Base-by-base conservation (phyloP, 2,113 vertebrate genomes). In the Taurulus bubalis region DNA sequence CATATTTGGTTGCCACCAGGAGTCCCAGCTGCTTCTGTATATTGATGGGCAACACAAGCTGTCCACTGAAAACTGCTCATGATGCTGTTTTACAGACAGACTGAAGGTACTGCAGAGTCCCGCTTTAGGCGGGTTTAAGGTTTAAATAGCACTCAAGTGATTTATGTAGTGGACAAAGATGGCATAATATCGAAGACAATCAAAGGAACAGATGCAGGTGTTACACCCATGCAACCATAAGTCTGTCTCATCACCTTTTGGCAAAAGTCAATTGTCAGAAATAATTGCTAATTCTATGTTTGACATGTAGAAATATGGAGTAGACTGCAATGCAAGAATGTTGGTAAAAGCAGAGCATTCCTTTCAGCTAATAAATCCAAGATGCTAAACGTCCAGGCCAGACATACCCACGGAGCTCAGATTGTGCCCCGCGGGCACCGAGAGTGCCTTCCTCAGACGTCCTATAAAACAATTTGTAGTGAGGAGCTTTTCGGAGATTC, bases 21-120 rank as follows among this genome's bases (percentile, higher is more conserved):
- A 83, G 51, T 77, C 64, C 77, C 81, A 87, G 90, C 87, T 90
- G 89, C 74, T 86, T 81, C 56, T 80, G 65, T 56, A 40, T 79
- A 49, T 76, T 85, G 64, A 88, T 86, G 62, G 55, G 70, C 6
- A n/a, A 71, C 71, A 63, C 84, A 87, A 90, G 89, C 86, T 87
- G 85, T 90, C 80, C 65, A 64, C 47, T 26, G 40, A 69, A 56
- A 72, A 69, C 69, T 58, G 68, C 63, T 59, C 72, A 70, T 45
- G 66, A 77, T 18, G 20, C 40, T 30, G 68, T 62, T 80, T 62
- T 60, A 36, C 32, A 68, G 64, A 66, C 24, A 59, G 28, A 74
- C 53, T 38, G 26, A 20, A 82, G 32, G 63, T 38, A 30, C 56
- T 49, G 74, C 14, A 30, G 58, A 42, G 11, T 47, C n/a, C 30